These are phyloP conservation scores for Telmatherina bonti DNA, from an alignment of 2,797 vertebrate genomes.

Conservation along the genomic window DNA sequence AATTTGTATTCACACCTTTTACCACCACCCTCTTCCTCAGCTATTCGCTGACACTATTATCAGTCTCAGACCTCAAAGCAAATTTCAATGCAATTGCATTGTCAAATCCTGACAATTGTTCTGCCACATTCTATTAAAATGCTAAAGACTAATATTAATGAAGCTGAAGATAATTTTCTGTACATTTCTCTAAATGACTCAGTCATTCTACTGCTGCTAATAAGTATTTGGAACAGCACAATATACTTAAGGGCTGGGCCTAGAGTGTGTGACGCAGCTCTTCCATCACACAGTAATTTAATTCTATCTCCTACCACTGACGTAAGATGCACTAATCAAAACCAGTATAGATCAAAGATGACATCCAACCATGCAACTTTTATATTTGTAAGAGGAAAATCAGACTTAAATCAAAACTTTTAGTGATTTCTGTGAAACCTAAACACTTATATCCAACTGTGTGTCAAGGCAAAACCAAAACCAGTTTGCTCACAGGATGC, in stretches of 20 bases:
- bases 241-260: slow-evolving; percentile 4
- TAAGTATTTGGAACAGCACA: slow-evolving; percentile 7
- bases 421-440: neutral
- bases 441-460: neutral
- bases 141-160: neutral
- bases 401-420: neutral
- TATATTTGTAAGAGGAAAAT: neutral
- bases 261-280: slow-evolving; percentile 28
- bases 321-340: slow-evolving; percentile 8
- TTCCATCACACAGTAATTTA: slow-evolving; percentile 16
- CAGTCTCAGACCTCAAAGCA: neutral
- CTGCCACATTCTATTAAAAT: neutral
- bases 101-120: neutral
- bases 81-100: slow-evolving; percentile 2
- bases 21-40: neutral
- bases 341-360: neutral
- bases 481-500: neutral
- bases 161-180: neutral
- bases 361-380: neutral
- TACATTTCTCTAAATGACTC: neutral
- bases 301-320: slow-evolving; percentile 10
- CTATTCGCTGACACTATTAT: neutral
- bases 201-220: neutral
- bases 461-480: slow-evolving; percentile 7
- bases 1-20: neutral